Evolutionary conservation across 2,888 invertebrate genomes (phyloP).

Genomic region (Diarsia mendica): DNA sequence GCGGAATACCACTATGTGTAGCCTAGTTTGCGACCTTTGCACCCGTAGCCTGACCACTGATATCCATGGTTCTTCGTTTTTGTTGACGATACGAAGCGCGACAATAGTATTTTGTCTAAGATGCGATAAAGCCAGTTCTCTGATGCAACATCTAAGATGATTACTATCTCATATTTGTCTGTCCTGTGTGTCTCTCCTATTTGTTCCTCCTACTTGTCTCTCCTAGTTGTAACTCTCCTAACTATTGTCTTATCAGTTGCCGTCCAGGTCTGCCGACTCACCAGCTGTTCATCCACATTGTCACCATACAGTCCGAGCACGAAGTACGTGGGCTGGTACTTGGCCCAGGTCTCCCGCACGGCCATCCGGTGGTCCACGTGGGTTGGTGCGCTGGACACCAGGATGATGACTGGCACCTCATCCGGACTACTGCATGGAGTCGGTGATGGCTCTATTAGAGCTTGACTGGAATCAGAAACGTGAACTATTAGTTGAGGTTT

Average conservation of each 20-base stretch:
- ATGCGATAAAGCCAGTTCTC: background rate
- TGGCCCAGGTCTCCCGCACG: slow-evolving; percentile 91
- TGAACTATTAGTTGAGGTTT: background rate
- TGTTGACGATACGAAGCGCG: too few relatives aligned
- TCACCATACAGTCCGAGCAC: slow-evolving; percentile 87
- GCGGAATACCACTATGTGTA: too few relatives aligned
- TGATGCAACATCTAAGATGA: background rate
- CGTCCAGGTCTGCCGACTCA: slow-evolving; percentile 49
- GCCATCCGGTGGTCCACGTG: slow-evolving; percentile 88
- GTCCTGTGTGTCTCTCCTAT: too few relatives aligned
- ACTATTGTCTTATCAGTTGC: too few relatives aligned
- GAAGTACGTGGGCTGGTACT: slow-evolving; percentile 88
- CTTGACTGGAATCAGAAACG: slow-evolving; percentile 71
- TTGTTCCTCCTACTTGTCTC: too few relatives aligned
- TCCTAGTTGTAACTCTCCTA: too few relatives aligned
- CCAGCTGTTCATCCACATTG: slow-evolving; percentile 72
- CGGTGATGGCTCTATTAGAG: slow-evolving; percentile 80
- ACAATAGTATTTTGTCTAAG: too few relatives aligned
- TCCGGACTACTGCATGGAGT: slow-evolving; percentile 69
- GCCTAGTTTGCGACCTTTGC: too few relatives aligned
- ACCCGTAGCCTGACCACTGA: too few relatives aligned
- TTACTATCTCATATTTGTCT: background rate
- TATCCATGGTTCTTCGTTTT: too few relatives aligned
- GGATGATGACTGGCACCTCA: slow-evolving; percentile 78
- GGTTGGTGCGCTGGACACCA: slow-evolving; percentile 89